Evolutionary conservation across 2,888 invertebrate genomes (phyloP).

Genomic region (Hipparchia semele): DNA sequence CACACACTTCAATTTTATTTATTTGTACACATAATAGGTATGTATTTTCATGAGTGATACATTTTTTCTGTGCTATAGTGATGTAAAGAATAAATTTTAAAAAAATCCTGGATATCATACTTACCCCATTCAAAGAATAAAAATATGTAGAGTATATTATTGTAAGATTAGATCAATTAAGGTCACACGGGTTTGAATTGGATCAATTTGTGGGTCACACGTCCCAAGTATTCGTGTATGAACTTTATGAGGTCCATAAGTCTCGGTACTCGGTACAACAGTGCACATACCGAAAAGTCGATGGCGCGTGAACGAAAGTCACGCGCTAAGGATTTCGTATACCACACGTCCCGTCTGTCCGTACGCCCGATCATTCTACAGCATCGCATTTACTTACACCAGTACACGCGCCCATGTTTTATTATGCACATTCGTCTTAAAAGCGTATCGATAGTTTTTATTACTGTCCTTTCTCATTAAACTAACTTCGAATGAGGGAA

Average conservation of each 20-base stretch:
- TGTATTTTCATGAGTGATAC: too few relatives aligned
- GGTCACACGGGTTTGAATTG: conserved; percentile 35
- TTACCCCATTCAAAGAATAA: background rate
- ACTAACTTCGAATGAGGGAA: background rate
- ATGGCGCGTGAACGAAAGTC: conserved; percentile 75
- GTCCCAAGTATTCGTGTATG: conserved; percentile 56
- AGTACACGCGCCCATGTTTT: conserved; percentile 23
- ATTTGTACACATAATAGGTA: too few relatives aligned
- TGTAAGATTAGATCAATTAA: conserved; percentile 21
- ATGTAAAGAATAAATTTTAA: too few relatives aligned
- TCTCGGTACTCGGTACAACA: conserved; percentile 56
- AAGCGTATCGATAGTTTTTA: conserved; percentile 16
- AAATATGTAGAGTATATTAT: background rate
- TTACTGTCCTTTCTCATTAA: conserved; percentile 4
- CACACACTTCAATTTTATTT: too few relatives aligned
- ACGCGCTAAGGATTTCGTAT: conserved; percentile 73
- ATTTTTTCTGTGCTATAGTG: too few relatives aligned
- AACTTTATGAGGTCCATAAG: conserved; percentile 61
- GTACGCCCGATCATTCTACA: conserved; percentile 37
- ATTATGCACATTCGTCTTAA: conserved; percentile 13
- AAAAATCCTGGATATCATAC: background rate
- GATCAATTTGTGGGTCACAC: conserved; percentile 45
- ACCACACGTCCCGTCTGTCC: conserved; percentile 59
- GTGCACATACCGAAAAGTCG: conserved; percentile 64
- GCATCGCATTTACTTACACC: conserved; percentile 29